Evolutionary conservation across 64 coral and sea anemone genomes (phyloP).

Genomic region (Porites australiensis): DNA sequence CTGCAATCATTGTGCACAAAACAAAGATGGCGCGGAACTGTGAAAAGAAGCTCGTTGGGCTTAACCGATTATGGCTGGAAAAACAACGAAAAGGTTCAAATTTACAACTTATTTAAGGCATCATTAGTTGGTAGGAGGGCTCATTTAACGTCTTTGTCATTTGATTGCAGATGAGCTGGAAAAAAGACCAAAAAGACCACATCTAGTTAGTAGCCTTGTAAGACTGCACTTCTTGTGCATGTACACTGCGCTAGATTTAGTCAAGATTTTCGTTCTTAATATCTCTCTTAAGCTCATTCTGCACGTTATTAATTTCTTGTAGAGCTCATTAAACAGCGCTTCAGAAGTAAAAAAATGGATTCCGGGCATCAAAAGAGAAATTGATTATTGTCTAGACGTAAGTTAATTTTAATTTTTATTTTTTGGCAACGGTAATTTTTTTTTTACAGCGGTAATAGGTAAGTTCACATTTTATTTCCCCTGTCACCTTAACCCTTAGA

Average conservation of each 20-base stretch:
- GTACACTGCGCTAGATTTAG: too few species aligned
- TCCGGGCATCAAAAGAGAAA: slow-evolving; percentile 91
- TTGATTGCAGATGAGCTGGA: slow-evolving; percentile 79
- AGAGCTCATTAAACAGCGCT: slow-evolving; percentile 90
- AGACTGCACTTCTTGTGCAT: not conserved
- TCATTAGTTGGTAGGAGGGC: not conserved
- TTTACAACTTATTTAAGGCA: not conserved
- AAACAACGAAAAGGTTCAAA: slow-evolving; percentile 86
- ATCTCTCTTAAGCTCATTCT: not conserved
- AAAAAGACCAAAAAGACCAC: slow-evolving; percentile 82
- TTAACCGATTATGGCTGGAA: slow-evolving; percentile 94
- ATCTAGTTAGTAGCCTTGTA: slow-evolving; percentile 71
- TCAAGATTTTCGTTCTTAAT: not conserved
- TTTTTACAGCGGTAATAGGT: too few species aligned
- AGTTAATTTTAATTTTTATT: not conserved
- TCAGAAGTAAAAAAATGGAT: slow-evolving; percentile 98
- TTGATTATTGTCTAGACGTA: slow-evolving; percentile 89
- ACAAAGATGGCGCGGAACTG: slow-evolving; percentile 97
- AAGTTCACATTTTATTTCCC: too few species aligned
- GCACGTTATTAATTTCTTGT: not conserved
- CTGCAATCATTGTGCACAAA: not conserved
- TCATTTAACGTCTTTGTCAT: not conserved
- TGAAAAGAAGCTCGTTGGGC: slow-evolving; percentile 95
- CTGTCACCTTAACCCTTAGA: too few species aligned
- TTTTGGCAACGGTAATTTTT: not conserved